A percentile compares a stretch with the other conserved stretches of the same genome.
Conservation (phyloP, 1,140 invertebrate species). For the Ditylenchus dipsaci region DNA sequence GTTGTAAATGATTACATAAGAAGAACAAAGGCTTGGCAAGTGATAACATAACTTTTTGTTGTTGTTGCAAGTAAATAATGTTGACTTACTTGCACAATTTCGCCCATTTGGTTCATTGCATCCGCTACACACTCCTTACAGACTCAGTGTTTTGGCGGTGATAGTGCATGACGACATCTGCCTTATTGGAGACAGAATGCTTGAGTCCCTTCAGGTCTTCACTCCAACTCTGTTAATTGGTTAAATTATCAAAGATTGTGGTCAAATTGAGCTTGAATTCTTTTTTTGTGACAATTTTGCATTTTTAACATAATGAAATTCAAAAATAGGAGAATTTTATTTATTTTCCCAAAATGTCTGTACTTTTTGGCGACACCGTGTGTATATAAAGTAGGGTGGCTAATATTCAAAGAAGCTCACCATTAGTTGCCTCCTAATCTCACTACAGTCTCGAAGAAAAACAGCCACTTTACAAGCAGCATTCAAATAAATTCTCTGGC, state of each 20-base stretch:
- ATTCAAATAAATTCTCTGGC: constrained; percentile 39
- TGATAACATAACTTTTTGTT: neutral
- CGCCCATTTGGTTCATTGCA: constrained; percentile 23
- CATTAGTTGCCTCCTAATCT: constrained; percentile 21
- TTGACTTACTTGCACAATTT: constrained; percentile 23
- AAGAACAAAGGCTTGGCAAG: too few species aligned
- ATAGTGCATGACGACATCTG: constrained; percentile 23
- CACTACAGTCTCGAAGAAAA: constrained; percentile 30
- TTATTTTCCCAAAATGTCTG: too few species aligned
- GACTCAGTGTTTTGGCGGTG: constrained; percentile 24
- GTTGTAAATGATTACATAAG: too few species aligned
- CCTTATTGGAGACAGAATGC: constrained; percentile 17
- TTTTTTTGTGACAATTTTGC: too few species aligned
- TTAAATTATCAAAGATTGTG: too few species aligned
- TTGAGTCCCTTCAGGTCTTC: constrained; percentile 16
- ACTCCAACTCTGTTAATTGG: constrained; percentile 15
- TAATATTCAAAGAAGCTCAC: constrained; percentile 2
- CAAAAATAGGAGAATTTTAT: too few species aligned
- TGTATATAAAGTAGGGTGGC: too few species aligned
- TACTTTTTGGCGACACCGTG: too few species aligned
- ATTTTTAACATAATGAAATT: too few species aligned
- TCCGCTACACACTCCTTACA: constrained; percentile 18
- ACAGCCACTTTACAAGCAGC: constrained; percentile 9
- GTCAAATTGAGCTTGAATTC: too few species aligned
- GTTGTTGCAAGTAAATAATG: neutral